Base-by-base conservation (phyloP, 2,888 invertebrate genomes). In the Eupithecia abbreviata region DNA sequence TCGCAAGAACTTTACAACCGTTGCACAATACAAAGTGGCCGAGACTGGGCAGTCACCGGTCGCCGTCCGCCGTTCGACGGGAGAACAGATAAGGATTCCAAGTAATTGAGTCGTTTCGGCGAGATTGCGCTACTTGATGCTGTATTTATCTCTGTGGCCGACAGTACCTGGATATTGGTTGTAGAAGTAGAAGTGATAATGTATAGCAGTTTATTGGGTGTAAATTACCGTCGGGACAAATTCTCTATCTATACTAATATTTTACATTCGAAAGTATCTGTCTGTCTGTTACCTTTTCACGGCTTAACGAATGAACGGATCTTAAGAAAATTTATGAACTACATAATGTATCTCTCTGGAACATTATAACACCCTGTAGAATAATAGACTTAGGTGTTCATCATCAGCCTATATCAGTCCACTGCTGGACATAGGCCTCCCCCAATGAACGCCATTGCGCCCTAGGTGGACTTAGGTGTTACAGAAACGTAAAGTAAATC, bases 41-140 rank as follows among this genome's bases (percentile, higher is more conserved):
- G 5, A n/a, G 43, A n/a, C 15, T 0, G 47, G 18, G 4, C 69
- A 49, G 69, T 49, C 69, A 45, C 30, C 30, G 30, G 30, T 30
- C 30, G 1, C 69, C 43, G 47, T 45, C 68, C 15, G 10, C 68
- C 3, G 69, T 18, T 69, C n/a, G 45, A 69, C 69, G 13, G 10
- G 7, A 45, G 4, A 0, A 30, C 15, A 69, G 69, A 69, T 69
- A 69, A 69, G 69, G 42, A 18, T 42, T 15, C 6, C 47, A 47
- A 47, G 30, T 69, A 69, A 68, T 68, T 68, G 69, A 69, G 69
- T 69, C 18, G 69, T 69, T 69, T 42, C 15, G 6, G 13, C 15
- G 18, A 69, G 69, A 69, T 69, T 69, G 69, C 47, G 30, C 47
- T 10, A 49, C 47, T 66, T 45, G 47, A 69, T 69, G 69, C 30